Evolutionary conservation across 2,797 vertebrate species (phyloP).

Genomic region (Semaprochilodus insignis): DNA sequence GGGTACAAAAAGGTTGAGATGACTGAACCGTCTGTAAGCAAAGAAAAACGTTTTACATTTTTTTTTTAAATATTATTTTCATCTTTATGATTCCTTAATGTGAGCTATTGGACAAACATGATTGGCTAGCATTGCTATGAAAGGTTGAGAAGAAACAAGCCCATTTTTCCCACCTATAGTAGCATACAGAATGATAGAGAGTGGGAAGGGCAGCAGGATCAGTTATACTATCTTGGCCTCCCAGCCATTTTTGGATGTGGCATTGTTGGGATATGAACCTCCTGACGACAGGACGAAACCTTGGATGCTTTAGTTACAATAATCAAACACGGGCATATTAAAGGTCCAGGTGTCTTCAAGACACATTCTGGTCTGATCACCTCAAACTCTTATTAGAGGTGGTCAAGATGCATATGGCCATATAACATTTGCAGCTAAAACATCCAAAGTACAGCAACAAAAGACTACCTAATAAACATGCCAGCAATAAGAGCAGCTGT

Average conservation of each 20-base stretch:
- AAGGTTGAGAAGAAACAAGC: background rate
- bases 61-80: background rate
- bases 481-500: too few species aligned
- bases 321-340: too few species aligned
- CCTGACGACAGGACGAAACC: background rate
- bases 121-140: background rate
- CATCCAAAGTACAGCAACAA: too few species aligned
- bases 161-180: background rate
- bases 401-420: too few species aligned
- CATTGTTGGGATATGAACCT: background rate
- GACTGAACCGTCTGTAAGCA: conserved; percentile 49
- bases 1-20: conserved; percentile 49
- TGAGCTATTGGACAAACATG: background rate
- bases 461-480: too few species aligned
- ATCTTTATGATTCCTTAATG: background rate
- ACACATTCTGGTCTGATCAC: too few species aligned
- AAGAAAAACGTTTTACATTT: background rate
- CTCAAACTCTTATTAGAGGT: too few species aligned
- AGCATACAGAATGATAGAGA: background rate
- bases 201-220: background rate
- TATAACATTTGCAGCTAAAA: too few species aligned
- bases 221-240: background rate
- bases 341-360: too few species aligned
- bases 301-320: too few species aligned
- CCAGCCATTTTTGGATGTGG: background rate